Evolutionary conservation across 2,888 invertebrate species (phyloP), one percentile per base, ranked within the genome.

Genomic region (Pycnomerus fuliginosus): DNA sequence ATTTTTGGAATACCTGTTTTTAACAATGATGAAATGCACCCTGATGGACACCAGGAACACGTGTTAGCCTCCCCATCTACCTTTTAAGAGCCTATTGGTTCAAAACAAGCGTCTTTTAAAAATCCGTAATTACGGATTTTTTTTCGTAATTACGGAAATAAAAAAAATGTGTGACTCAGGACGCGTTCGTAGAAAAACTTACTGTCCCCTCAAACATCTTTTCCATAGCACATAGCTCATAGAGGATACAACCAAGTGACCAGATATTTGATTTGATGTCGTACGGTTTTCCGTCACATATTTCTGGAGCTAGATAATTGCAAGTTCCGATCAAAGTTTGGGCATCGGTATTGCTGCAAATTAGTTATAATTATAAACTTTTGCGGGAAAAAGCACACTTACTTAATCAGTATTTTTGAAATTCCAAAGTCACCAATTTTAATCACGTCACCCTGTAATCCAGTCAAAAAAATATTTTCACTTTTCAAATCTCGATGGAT

Each of bases 381-480:
- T n/a, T n/a, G n/a, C n/a, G n/a, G n/a, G 50, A 74, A 75, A 10
- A n/a, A n/a, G 25, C 24, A 47, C 23, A 84, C 53, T 60, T 67
- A 81, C 81, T 82, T 83, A 31, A 74, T 71, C 37, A 87, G 70
- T 62, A 83, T 79, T 75, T 87, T 89, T 1, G 90, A 89, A 53
- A 90, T 85, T 14, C 91, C 90, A 70, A 91, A 91, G 65, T 91
- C 91, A 0, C 88, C 87, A 53, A 91, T 85, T 73, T 90, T 90
- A 1, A 89, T 78, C 5, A 87, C 72, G 47, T 83, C 75, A 2
- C 81, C 80, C 53, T 79, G 74, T 52, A 78, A 76, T 33, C 89
- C 87, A 31, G 87, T 80, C 43, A 85, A 68, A 54, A 92, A 80
- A 52, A 92, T 88, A 68, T 92, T 92, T 69, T 88, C 88, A 3